Percentiles rank a stretch among this genome's conserved stretches.
Evolutionary conservation across 2,797 vertebrate genomes (phyloP).

Genomic region (Pseudocheirus occidentalis): DNA sequence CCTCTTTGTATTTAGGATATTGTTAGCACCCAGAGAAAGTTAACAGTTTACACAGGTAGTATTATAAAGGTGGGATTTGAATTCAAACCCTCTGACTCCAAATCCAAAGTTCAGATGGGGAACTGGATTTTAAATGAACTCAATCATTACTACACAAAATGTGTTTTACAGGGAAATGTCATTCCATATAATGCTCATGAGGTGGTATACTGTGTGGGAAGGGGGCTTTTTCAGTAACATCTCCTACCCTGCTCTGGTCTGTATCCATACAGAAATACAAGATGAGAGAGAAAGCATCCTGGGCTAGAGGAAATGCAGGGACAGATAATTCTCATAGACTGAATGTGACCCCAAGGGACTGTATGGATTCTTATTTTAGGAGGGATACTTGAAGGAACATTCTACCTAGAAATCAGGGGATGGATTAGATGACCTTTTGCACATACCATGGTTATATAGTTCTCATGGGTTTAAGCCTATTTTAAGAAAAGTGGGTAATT

Average conservation of each 20-base stretch:
- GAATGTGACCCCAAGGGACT: not conserved
- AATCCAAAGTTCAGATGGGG: not conserved
- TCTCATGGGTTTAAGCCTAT: not conserved
- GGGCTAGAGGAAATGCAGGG: not conserved
- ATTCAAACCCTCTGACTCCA: not conserved
- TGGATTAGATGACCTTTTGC: not conserved
- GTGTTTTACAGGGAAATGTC: not conserved
- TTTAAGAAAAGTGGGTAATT: not conserved
- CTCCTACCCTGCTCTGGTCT: not conserved
- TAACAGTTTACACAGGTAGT: not conserved
- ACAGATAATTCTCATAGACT: not conserved
- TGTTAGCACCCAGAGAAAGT: not conserved
- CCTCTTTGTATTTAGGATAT: not conserved
- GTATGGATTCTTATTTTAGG: not conserved
- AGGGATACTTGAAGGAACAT: not conserved
- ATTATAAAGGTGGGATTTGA: not conserved
- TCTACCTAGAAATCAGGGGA: not conserved
- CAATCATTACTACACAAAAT: not conserved
- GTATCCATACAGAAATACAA: not conserved
- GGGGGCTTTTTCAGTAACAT: not conserved
- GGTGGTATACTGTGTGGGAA: not conserved
- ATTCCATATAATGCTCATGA: not conserved
- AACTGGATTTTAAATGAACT: not conserved
- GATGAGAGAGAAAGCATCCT: not conserved
- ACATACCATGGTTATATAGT: not conserved